Base-by-base conservation (phyloP, 2,113 vertebrate species). In the Pleuronectes platessa region DNA sequence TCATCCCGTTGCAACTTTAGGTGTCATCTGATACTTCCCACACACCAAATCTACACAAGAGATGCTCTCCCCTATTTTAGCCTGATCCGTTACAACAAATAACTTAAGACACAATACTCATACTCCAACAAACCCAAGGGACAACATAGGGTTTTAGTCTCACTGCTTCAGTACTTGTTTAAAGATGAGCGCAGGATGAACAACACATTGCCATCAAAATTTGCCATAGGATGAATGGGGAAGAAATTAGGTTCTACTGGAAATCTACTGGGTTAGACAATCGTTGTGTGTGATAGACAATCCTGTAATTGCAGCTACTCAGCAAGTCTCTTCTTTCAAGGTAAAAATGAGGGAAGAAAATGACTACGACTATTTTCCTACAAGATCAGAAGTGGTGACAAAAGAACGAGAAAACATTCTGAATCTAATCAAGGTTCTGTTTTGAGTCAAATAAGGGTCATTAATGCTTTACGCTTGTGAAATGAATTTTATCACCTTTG, bases 241-340 rank as follows among this genome's bases (percentile, higher is more conserved):
- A 31, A 31, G 27, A 27, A 31, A 31, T 31, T 31, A 5, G 27
- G 27, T 31, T 31, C 27, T 31, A 31, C 27, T 27, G 27, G 27
- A 27, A 27, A 81, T 71, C 61, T 60, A 26, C 60, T 74, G 49
- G 61, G 26, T 86, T 74, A 78, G 51, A 69, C 62, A 68, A 63
- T 53, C 20, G 4, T 20, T 53, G 18, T 51, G 15, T 51, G 18
- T 6, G 49, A 14, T 6, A 51, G 17, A 51, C 49, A 51, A 51
- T 51, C 17, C 7, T 2, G 5, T 12, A 54, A 10, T 9, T 54
- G 20, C 23, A 24, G 5, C 10, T 14, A 56, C 14, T 73, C 37
- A 65, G 20, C 31, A 42, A 63, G 31, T 65, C 42, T 72, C 60
- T 51, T 71, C 62, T 54, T 42, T 27, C 17, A 18, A 61, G 18